These are phyloP conservation scores for Megaustenia siamemsis DNA, from an alignment of 2,888 invertebrate genomes.

Conservation along the genomic window DNA sequence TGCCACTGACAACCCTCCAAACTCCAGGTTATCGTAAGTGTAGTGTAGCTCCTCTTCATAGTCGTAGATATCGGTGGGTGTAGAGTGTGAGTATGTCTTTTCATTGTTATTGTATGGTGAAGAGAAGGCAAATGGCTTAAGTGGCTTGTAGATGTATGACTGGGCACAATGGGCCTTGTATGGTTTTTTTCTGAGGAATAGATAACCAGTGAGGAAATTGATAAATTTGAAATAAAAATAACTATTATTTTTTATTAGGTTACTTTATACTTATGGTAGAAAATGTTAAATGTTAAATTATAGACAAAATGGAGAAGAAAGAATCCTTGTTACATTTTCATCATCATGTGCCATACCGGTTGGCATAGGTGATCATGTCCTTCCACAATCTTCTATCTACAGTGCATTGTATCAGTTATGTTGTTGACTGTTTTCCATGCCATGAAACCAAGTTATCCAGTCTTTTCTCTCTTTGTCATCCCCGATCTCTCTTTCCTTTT, in stretches of 20 bases:
- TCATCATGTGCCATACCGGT: no score
- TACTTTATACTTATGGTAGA: no score
- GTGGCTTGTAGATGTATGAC: slow-evolving; percentile 46
- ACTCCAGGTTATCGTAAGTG: slow-evolving; percentile 58
- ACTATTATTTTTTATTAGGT: not conserved
- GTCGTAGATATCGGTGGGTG: slow-evolving; percentile 59
- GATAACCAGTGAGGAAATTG: not conserved
- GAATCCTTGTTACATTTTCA: no score
- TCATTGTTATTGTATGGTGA: slow-evolving; percentile 58
- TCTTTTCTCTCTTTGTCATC: no score
- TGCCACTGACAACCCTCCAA: slow-evolving; percentile 58
- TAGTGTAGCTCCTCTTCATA: slow-evolving; percentile 57
- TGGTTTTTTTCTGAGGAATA: slow-evolving; percentile 18
- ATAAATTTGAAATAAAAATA: not conserved
- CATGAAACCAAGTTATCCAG: no score
- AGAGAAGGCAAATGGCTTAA: slow-evolving; percentile 61
- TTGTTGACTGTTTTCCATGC: no score
- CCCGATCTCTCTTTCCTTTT: no score
- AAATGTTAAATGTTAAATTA: no score
- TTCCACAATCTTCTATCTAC: no score
- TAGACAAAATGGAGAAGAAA: no score
- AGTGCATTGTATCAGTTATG: no score
- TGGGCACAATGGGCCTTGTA: slow-evolving; percentile 59
- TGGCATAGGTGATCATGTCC: no score
- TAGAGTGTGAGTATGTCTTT: slow-evolving; percentile 55